Base-by-base conservation (phyloP, 1,140 invertebrate species). In the Pseudomyrmex concolor region DNA sequence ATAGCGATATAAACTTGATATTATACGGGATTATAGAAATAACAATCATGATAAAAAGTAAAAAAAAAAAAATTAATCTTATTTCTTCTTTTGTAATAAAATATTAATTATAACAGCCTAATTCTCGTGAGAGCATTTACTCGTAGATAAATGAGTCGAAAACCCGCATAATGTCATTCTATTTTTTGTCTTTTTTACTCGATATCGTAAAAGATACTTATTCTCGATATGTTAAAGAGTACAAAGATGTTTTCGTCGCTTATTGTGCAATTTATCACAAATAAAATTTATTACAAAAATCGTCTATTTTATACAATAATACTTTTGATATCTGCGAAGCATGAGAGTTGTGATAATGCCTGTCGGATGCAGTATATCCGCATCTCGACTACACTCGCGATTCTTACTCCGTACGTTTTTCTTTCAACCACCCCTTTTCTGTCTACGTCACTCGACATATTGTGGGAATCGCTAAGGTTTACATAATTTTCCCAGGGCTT, bases 401-500 rank as follows among this genome's bases (percentile, higher is more conserved):
- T 22, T 55, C 10, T 55, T 12, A 12, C 8, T 25, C 0, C 68
- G 62, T 25, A 25, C 25, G 25, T 15, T 34, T 17, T 5, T 50
- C 15, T 15, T 15, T 45, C 10, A 15, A 51, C 67, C 43, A 73
- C 67, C 77, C 72, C 68, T 84, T 89, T 85, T 34, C 25, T 8
- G 15, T 73, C 22, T 45, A 45, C 59, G 8, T 9, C 13, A 15
- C 10, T 66, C 54, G 72, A 80, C 86, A 59, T 54, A 88, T 86
- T 78, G 89, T 90, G 90, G 86, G 91, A 91, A 90, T 90, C 66
- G 80, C 48, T 68, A 83, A 87, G 89, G 91, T 93, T 94, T 94
- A 91, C 91, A 93, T 93, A 93, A 94, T 94, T 93, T 94, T 92
- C 91, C 90, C 91, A 91, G 88, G 83, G 17, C 50, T 71, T 71